Evolutionary conservation across 1,140 invertebrate genomes (phyloP).

Genomic region (Drosophila dunni): DNA sequence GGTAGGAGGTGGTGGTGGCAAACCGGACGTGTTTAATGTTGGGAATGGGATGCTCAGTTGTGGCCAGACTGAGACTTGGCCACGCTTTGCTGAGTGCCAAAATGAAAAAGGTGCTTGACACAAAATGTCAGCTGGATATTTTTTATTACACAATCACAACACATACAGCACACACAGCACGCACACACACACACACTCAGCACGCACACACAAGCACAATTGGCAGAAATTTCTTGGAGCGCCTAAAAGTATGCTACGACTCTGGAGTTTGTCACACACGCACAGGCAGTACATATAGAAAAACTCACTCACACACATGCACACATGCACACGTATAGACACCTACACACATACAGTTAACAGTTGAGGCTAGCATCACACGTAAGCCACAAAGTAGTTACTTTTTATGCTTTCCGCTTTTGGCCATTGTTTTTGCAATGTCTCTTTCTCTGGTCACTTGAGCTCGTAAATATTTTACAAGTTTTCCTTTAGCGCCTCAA

Average conservation of each 20-base stretch:
- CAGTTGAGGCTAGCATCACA: conserved; percentile 48
- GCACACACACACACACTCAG: conserved; percentile 7
- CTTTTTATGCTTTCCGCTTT: conserved; percentile 70
- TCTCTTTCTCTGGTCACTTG: conserved; percentile 58
- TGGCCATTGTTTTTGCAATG: conserved; percentile 51
- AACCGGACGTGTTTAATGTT: conserved; percentile 11
- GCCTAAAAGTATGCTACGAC: conserved; percentile 48
- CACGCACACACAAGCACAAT: conserved; percentile 13
- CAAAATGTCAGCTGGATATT: conserved; percentile 84
- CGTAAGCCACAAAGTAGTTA: conserved; percentile 82
- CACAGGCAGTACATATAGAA: not conserved
- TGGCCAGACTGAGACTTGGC: conserved; percentile 54
- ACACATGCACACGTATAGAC: conserved; percentile 12
- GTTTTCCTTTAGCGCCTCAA: conserved; percentile 38
- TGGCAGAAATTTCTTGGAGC: conserved; percentile 26
- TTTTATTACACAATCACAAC: conserved; percentile 83
- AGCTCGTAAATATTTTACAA: conserved; percentile 82
- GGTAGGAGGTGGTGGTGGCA: not conserved
- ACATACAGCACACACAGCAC: conserved; percentile 37
- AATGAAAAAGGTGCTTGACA: conserved; percentile 84
- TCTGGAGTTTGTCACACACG: conserved; percentile 34
- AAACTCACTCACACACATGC: conserved; percentile 14
- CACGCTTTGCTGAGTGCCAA: conserved; percentile 69
- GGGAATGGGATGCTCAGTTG: conserved; percentile 8
- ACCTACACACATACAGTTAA: conserved; percentile 12